Conservation (phyloP, 2,888 invertebrate species). For the Artemia sinica region DNA sequence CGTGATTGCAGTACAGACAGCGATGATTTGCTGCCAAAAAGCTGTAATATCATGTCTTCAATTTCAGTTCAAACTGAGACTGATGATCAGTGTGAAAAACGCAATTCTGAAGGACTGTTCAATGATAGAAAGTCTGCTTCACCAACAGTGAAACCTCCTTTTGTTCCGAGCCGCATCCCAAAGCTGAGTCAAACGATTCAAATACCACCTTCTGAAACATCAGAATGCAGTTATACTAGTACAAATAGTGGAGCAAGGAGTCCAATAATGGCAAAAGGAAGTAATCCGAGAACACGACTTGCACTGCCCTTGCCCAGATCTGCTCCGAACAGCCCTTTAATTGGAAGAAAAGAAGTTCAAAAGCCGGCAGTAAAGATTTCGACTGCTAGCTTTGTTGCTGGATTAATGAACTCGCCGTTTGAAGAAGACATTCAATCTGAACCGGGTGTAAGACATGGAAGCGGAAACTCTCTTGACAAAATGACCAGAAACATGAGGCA, state of each 20-base stretch:
- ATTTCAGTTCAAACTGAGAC: neutral
- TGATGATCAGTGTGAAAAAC: neutral
- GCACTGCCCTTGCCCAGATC: conserved; percentile 4
- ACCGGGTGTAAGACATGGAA: conserved; percentile 1
- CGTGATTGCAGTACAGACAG: neutral
- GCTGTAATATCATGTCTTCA: neutral
- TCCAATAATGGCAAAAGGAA: neutral
- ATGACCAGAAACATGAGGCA: neutral
- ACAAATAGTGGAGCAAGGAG: neutral
- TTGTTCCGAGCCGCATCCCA: neutral
- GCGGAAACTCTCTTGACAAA: neutral
- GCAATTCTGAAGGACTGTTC: neutral
- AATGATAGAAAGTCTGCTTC: neutral
- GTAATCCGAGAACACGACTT: neutral
- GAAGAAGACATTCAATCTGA: conserved; percentile 3
- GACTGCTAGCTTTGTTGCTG: conserved; percentile 10
- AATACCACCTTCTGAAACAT: neutral
- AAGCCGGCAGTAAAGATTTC: neutral
- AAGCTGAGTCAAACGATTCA: neutral
- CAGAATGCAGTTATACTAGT: neutral
- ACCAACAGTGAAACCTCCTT: neutral
- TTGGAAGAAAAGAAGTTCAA: neutral
- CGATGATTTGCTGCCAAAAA: neutral
- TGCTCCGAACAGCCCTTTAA: neutral
- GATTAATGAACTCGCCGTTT: neutral